Conservation (phyloP, 1,140 invertebrate species). For the Cyclina sinensis region DNA sequence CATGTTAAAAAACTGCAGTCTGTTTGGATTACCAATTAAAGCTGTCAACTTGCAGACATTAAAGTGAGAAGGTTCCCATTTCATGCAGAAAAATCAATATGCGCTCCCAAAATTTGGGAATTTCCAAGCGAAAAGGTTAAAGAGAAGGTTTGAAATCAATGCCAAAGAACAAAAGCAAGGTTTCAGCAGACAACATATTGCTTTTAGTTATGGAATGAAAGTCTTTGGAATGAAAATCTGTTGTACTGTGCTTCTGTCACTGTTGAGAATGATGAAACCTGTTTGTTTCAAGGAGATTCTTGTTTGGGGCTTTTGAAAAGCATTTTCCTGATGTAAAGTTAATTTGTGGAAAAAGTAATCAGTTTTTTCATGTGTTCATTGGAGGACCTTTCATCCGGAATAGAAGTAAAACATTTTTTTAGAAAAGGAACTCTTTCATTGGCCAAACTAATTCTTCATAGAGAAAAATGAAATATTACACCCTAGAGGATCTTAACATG, state of each 20-base stretch:
- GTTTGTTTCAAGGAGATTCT: neutral
- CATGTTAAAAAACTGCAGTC: neutral
- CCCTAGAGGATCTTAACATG: too few relatives aligned
- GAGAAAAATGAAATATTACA: too few relatives aligned
- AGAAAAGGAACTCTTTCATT: too few relatives aligned
- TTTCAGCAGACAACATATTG: neutral
- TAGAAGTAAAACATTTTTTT: too few relatives aligned
- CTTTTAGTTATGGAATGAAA: slow-evolving; percentile 19
- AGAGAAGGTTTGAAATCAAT: slow-evolving; percentile 12
- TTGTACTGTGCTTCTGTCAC: neutral
- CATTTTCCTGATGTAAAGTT: too few relatives aligned
- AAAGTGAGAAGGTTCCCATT: neutral
- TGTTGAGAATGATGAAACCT: neutral
- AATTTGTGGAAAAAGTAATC: too few relatives aligned
- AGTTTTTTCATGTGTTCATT: too few relatives aligned
- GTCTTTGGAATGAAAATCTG: neutral
- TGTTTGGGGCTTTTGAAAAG: neutral
- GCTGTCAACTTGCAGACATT: neutral
- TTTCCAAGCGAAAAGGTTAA: neutral
- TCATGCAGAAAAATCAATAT: neutral
- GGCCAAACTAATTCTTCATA: too few relatives aligned
- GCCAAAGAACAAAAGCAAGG: neutral
- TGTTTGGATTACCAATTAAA: slow-evolving; percentile 20
- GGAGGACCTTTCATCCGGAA: too few relatives aligned
- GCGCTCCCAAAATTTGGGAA: slow-evolving; percentile 35